These are phyloP conservation scores for Neodon shergylaensis DNA, from an alignment of 2,113 vertebrate species.

Conservation along the genomic window DNA sequence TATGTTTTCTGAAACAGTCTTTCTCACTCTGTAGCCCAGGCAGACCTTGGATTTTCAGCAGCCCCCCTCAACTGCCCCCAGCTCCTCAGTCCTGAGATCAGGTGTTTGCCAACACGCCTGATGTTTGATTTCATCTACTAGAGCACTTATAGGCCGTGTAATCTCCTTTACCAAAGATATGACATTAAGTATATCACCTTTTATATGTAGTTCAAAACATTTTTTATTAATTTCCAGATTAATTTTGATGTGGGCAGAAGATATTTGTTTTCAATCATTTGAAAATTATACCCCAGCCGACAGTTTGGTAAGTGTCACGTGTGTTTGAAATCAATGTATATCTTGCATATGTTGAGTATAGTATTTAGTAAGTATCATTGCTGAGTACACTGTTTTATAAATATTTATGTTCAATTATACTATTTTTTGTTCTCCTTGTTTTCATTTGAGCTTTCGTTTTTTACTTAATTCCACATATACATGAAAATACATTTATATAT, in stretches of 20 bases:
- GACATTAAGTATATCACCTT: constrained; percentile 3
- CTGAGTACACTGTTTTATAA: background rate
- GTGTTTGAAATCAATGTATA: background rate
- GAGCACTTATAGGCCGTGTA: background rate
- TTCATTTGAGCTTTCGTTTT: background rate
- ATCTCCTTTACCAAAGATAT: background rate
- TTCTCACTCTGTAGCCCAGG: background rate
- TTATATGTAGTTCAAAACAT: constrained; percentile 43
- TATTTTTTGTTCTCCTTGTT: background rate
- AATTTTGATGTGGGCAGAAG: background rate
- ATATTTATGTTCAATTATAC: constrained; percentile 34
- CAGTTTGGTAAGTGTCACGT: background rate
- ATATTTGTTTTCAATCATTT: constrained; percentile 42
- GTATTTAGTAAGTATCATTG: background rate
- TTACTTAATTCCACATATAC: background rate
- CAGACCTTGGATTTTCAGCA: background rate
- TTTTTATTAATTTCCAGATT: background rate
- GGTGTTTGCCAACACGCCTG: background rate
- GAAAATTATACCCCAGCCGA: background rate
- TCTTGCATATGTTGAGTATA: background rate
- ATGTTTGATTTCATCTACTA: background rate
- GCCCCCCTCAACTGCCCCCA: no score
- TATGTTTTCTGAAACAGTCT: background rate
- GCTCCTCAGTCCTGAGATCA: background rate
- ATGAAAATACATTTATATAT: background rate